phyloP scores from a whole-genome alignment of 2,888 invertebrate species.

The Antitype chi region DNA sequence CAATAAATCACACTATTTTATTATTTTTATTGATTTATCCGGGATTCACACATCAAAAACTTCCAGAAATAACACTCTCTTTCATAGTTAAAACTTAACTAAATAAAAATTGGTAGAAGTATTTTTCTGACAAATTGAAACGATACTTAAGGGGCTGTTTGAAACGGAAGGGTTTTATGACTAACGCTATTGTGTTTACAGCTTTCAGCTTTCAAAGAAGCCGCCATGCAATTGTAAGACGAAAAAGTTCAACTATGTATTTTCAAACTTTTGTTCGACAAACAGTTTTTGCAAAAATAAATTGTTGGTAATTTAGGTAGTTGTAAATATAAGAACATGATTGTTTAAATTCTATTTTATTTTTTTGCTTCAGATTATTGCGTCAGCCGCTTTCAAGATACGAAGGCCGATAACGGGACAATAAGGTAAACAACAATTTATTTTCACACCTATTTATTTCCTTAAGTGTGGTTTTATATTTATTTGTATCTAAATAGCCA shows the following conservation, averaged over 20 bases:
- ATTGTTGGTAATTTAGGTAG: constrained; percentile 22
- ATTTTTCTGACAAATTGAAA: constrained; percentile 30
- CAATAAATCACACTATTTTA: background rate
- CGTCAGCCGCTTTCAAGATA: constrained; percentile 21
- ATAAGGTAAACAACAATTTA: constrained; percentile 46
- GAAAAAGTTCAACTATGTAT: background rate
- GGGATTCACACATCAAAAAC: background rate
- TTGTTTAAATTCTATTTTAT: constrained; percentile 2
- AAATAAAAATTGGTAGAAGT: constrained; percentile 45
- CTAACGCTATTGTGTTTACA: constrained; percentile 44
- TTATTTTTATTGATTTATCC: background rate
- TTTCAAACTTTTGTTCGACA: background rate
- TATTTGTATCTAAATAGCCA: constrained; percentile 48
- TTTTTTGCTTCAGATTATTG: constrained; percentile 58
- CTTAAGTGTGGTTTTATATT: constrained; percentile 24
- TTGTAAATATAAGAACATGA: constrained; percentile 37
- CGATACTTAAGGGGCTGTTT: constrained; percentile 28
- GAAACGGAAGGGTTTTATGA: constrained; percentile 60
- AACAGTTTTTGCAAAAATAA: background rate
- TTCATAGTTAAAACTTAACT: constrained; percentile 45
- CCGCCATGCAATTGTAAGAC: constrained; percentile 20
- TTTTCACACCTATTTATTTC: constrained; percentile 40
- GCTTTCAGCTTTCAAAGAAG: constrained; percentile 19
- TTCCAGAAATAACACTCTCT: constrained; percentile 22
- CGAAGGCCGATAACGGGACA: background rate